Evolutionary conservation across 1,140 invertebrate species (phyloP).

Genomic region (Linepithema humile): DNA sequence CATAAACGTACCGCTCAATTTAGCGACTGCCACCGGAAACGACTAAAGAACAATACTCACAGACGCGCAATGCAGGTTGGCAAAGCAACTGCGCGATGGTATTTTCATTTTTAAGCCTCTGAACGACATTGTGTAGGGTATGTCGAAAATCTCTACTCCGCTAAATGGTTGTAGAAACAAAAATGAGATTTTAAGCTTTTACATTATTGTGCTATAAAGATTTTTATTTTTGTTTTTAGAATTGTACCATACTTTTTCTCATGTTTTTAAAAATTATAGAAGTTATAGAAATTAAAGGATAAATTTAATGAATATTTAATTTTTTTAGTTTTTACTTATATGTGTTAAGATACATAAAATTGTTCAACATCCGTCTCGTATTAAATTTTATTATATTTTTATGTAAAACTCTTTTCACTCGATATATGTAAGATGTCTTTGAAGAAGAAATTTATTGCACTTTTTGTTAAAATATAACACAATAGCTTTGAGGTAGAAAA

Average conservation of each 20-base stretch:
- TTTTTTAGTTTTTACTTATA: neutral
- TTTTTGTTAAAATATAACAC: neutral
- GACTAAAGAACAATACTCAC: slow-evolving; percentile 30
- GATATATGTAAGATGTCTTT: neutral
- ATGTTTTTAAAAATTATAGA: neutral
- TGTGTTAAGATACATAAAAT: neutral
- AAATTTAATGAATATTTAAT: neutral
- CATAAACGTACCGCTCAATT: slow-evolving; percentile 61
- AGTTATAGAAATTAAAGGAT: neutral
- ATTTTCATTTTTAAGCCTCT: slow-evolving; percentile 4
- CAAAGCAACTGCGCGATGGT: neutral
- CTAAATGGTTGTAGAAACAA: neutral
- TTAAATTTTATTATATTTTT: neutral
- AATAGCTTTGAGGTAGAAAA: neutral
- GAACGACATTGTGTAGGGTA: neutral
- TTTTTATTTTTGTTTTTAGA: neutral
- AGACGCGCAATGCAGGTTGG: neutral
- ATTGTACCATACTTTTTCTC: neutral
- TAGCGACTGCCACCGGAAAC: slow-evolving; percentile 32
- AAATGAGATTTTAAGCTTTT: neutral
- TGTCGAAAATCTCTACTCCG: neutral
- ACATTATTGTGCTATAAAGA: neutral
- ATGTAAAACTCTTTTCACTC: neutral
- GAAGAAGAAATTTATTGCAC: neutral
- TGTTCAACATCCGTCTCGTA: neutral